Conservation (phyloP, 1,140 invertebrate genomes). For the Calycopis cecrops region DNA sequence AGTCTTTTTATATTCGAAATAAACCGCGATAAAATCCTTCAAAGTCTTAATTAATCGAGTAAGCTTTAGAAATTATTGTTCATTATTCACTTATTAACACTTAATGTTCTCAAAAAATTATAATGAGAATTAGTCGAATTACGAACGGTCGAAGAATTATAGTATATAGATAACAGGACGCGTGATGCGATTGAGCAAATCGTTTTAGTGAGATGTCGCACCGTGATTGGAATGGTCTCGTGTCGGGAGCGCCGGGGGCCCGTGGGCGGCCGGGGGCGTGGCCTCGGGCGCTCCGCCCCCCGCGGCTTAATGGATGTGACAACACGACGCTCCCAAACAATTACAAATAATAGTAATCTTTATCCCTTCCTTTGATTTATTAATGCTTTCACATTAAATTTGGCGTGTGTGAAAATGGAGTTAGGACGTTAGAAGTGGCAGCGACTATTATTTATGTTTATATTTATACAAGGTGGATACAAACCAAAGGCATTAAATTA, state of each 20-base stretch:
- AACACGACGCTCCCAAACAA: conserved; percentile 63
- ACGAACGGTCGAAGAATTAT: conserved; percentile 15
- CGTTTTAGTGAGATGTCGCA: conserved; percentile 58
- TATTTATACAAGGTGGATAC: too few species aligned
- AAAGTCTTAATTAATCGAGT: too few species aligned
- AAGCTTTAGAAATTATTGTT: too few species aligned
- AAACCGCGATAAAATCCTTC: too few species aligned
- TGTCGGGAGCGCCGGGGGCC: conserved; percentile 32
- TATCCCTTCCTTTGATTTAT: conserved; percentile 49
- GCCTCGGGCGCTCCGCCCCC: conserved; percentile 49
- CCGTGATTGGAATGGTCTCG: conserved; percentile 23
- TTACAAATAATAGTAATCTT: conserved; percentile 62
- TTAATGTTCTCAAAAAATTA: not conserved
- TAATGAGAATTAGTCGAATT: not conserved
- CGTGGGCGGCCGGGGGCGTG: conserved; percentile 34
- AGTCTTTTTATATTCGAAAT: too few species aligned
- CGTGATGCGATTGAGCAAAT: conserved; percentile 67
- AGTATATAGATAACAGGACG: conserved; percentile 41
- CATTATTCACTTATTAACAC: too few species aligned
- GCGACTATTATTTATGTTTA: too few species aligned
- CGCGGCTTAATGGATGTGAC: conserved; percentile 65
- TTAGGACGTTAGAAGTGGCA: not conserved
- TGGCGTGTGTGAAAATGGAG: conserved; percentile 18
- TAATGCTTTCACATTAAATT: conserved; percentile 33
- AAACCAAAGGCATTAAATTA: too few species aligned